A percentile compares a stretch with the other conserved stretches of the same genome.
Evolutionary conservation across 30 jellyfish, hydroid and myxozoan genomes (phyloP).

Genomic region (Turritopsis rubra): DNA sequence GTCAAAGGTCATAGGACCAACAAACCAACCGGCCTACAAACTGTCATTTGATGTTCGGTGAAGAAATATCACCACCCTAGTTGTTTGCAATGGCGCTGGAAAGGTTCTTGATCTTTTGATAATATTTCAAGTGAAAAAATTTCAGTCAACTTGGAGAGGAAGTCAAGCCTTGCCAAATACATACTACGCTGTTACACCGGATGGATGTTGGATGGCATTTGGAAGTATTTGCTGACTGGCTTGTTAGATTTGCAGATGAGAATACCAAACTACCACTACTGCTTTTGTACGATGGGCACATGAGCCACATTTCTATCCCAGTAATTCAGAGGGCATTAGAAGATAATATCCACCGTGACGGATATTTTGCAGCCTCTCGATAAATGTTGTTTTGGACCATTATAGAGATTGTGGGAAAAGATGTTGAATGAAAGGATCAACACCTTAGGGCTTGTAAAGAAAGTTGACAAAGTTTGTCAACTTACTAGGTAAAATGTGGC

Average conservation of each 20-base stretch:
- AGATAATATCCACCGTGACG: neutral
- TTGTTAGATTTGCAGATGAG: neutral
- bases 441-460: neutral
- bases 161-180: neutral
- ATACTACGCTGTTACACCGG: slow-evolving; percentile 29
- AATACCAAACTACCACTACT: neutral
- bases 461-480: slow-evolving; percentile 30
- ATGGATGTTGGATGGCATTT: too few relatives aligned
- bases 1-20: slow-evolving; percentile 9
- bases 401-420: neutral
- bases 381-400: neutral
- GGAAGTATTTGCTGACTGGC: slow-evolving; percentile 43
- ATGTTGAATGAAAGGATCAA: slow-evolving; percentile 11
- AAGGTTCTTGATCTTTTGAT: slow-evolving; percentile 2
- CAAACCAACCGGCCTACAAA: neutral
- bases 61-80: neutral
- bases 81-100: too few relatives aligned
- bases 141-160: slow-evolving; percentile 9
- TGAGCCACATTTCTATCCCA: neutral
- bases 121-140: neutral
- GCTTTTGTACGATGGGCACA: neutral
- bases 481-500: slow-evolving; percentile 19
- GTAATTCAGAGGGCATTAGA: neutral
- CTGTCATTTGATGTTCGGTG: neutral
- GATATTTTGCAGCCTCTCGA: slow-evolving; percentile 21